Evolutionary conservation across 2,113 vertebrate genomes (phyloP).

Genomic region (Geothlypis trichas): DNA sequence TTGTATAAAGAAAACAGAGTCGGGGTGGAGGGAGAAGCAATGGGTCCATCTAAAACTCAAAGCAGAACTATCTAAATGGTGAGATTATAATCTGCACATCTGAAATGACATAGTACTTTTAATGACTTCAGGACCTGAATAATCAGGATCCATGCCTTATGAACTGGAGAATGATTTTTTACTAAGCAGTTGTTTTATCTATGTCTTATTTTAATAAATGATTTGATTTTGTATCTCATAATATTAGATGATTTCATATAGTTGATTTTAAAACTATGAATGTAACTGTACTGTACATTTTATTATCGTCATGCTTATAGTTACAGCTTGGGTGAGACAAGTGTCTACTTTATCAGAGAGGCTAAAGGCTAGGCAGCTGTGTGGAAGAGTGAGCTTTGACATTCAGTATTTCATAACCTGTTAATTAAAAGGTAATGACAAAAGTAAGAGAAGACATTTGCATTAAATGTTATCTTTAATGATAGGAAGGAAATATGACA

Average conservation of each 20-base stretch:
- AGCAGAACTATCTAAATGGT: neutral
- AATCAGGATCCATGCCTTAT: neutral
- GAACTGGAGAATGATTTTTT: neutral
- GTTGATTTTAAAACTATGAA: neutral
- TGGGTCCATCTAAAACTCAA: neutral
- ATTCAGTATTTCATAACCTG: neutral
- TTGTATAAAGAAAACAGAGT: neutral
- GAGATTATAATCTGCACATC: neutral
- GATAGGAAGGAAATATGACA: neutral
- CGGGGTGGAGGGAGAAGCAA: fast-evolving
- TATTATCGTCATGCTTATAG: neutral
- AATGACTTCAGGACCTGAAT: neutral
- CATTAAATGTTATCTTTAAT: neutral
- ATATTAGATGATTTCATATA: neutral
- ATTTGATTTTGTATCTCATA: neutral
- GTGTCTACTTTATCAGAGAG: neutral
- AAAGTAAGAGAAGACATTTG: neutral
- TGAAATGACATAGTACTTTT: neutral
- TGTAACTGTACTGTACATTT: neutral
- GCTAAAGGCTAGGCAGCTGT: neutral
- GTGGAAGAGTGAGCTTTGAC: neutral
- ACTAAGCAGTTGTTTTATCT: neutral
- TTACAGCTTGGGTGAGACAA: neutral
- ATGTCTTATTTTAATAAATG: neutral
- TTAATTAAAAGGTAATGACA: neutral